Evolutionary conservation across 2,797 vertebrate species (phyloP).

Genomic region (Argentina silus): DNA sequence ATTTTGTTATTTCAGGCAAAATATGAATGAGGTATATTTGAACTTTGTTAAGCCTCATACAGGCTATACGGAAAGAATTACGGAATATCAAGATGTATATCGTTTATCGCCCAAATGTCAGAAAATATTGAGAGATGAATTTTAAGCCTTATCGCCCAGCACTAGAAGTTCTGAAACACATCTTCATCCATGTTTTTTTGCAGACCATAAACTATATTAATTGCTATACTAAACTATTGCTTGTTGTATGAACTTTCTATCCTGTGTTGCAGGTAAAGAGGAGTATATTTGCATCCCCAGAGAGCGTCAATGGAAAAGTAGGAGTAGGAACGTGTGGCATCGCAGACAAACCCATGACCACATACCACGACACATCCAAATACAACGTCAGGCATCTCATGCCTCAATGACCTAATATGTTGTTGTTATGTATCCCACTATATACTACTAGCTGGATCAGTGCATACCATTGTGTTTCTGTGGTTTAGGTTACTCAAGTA

Average conservation of each 20-base stretch:
- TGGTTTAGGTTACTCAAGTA: constrained; percentile 61
- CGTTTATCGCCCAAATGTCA: too few species aligned
- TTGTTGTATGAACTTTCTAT: constrained; percentile 26
- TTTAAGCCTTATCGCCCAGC: too few species aligned
- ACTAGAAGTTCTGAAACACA: too few species aligned
- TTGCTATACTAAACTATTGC: neutral
- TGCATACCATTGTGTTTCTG: constrained; percentile 71
- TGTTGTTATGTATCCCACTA: constrained; percentile 55
- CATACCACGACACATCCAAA: constrained; percentile 98
- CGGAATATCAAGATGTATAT: too few species aligned
- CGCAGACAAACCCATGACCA: constrained; percentile 98
- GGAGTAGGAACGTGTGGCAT: constrained; percentile 98
- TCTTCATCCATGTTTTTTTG: too few species aligned
- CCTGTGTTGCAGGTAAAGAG: constrained; percentile 88
- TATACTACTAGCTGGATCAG: constrained; percentile 59
- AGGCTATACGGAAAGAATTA: too few species aligned
- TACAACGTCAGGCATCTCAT: constrained; percentile 99
- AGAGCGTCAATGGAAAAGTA: constrained; percentile 97
- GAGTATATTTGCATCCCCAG: constrained; percentile 99
- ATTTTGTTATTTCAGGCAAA: too few species aligned
- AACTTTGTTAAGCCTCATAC: too few species aligned
- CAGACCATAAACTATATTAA: too few species aligned
- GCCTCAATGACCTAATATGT: constrained; percentile 86
- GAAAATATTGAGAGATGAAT: too few species aligned
- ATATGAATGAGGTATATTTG: too few species aligned